Base-by-base conservation (phyloP, 2,888 invertebrate species). In the Cantharis rufa region DNA sequence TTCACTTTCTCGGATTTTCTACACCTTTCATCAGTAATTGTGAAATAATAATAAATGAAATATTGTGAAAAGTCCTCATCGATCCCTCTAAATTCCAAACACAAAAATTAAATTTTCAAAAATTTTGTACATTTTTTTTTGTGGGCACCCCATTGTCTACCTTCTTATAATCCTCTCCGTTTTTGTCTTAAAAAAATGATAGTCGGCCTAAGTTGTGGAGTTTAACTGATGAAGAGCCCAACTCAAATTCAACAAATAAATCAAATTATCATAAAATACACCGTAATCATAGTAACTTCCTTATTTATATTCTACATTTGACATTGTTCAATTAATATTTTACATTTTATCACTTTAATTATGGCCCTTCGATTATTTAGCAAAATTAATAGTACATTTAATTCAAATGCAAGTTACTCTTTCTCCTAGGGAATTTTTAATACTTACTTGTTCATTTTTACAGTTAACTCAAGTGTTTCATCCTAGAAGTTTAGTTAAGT, bases 361-460 rank as follows among this genome's bases (percentile, higher is more conserved):
- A 84, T 84, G 84, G 83, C 83, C 77, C 71, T 83, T 74, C 82
- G 82, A 66, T 63, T 81, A 27, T 79, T 78, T 70, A 73, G 64
- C 80, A 83, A 84, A 83, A 82, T 84, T 82, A 81, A 79, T 71
- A 79, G 82, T 82, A 77, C 78, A 9, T 32, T 82, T 15, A 73
- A 80, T 69, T 78, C 77, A 78, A 82, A 79, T 79, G 82, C 82
- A 78, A 80, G 80, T 78, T 72, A 48, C 28, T 28, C 1, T 48
- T 48, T 0, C n/a, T 0, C n/a, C n/a, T n/a, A 48, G 1, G 7
- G 48, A 7, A 48, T 7, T 48, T 48, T 48, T 13, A 48, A n/a
- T 48, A 48, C n/a, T n/a, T 48, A n/a, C n/a, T n/a, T 48, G 7
- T n/a, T n/a, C n/a, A 48, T 9, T 48, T 48, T 48, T 48, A 7